Percentiles rank a stretch among this genome's conserved stretches.
These are phyloP conservation scores for Drosophila saltans DNA, from an alignment of 1,140 invertebrate genomes.

Conservation along the genomic window DNA sequence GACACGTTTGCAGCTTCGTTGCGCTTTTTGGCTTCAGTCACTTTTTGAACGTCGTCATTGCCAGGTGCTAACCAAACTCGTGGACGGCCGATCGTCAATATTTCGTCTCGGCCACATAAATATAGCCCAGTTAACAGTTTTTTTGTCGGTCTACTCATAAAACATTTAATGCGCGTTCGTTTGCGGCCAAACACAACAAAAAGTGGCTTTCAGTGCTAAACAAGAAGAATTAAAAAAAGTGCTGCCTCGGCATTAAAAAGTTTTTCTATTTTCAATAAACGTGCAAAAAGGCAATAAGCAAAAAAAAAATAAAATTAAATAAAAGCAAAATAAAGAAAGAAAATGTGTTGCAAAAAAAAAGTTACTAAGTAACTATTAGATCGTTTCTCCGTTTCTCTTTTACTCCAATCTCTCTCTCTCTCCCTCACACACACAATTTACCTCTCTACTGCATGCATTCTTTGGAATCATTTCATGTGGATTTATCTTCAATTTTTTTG, in stretches of 20 bases:
- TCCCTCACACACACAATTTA: constrained; percentile 12
- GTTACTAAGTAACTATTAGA: constrained; percentile 49
- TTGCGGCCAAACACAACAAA: constrained; percentile 33
- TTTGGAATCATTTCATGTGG: constrained; percentile 66
- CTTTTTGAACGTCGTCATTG: constrained; percentile 61
- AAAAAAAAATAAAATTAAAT: constrained; percentile 21
- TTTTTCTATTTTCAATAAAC: constrained; percentile 46
- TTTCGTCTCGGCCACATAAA: constrained; percentile 5
- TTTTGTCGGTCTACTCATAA: constrained; percentile 18
- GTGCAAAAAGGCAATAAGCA: constrained; percentile 18
- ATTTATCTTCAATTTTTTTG: constrained; percentile 35
- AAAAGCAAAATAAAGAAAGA: constrained; percentile 33
- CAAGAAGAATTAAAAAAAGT: constrained; percentile 40
- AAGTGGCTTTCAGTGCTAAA: constrained; percentile 58
- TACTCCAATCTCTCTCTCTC: constrained; percentile 4
- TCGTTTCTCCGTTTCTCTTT: constrained; percentile 30
- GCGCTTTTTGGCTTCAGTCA: constrained; percentile 59
- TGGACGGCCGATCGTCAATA: constrained; percentile 35
- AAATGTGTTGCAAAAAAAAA: constrained; percentile 46
- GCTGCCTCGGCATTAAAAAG: constrained; percentile 47
- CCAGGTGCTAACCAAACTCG: constrained; percentile 49
- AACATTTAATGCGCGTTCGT: constrained; percentile 53
- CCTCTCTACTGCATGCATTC: constrained; percentile 64
- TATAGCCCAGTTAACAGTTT: constrained; percentile 24
- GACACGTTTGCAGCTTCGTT: constrained; percentile 70